These are phyloP conservation scores for Eulemur macaco DNA, from an alignment of 2,113 vertebrate species.

Conservation along the genomic window DNA sequence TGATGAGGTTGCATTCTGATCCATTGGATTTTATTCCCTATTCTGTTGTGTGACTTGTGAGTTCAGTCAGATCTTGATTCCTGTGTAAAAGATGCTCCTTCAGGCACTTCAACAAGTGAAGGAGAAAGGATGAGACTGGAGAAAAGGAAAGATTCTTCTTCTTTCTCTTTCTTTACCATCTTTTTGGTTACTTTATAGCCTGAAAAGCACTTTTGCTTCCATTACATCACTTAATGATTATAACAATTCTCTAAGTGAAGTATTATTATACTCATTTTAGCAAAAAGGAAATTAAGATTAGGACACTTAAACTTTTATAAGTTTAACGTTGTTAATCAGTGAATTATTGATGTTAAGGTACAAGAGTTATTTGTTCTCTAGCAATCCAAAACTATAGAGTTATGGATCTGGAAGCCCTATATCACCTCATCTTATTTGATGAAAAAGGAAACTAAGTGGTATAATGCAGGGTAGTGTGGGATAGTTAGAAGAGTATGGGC, in stretches of 20 bases:
- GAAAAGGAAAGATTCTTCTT: not conserved
- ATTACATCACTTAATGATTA: not conserved
- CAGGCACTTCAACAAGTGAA: not conserved
- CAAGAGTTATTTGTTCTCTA: not conserved
- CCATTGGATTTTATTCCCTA: conserved; percentile 79
- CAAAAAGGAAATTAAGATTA: conserved; percentile 32
- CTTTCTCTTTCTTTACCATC: not conserved
- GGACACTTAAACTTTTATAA: not conserved
- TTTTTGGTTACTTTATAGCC: not conserved
- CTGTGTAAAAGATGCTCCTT: conserved; percentile 28
- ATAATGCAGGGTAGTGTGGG: not conserved
- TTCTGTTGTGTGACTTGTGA: conserved; percentile 71
- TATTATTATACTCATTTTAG: conserved; percentile 5
- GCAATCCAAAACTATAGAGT: not conserved
- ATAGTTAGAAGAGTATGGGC: not conserved
- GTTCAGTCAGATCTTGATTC: conserved; percentile 45
- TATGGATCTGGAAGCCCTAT: not conserved
- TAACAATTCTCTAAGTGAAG: not conserved
- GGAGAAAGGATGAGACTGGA: not conserved
- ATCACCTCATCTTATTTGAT: not conserved
- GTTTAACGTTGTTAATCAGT: not conserved
- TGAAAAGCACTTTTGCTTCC: not conserved
- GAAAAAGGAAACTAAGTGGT: not conserved
- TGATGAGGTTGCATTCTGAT: conserved; percentile 84
- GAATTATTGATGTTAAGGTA: not conserved